Base-by-base conservation (phyloP, 2,888 invertebrate genomes). In the Pollenia griseotomentosa region DNA sequence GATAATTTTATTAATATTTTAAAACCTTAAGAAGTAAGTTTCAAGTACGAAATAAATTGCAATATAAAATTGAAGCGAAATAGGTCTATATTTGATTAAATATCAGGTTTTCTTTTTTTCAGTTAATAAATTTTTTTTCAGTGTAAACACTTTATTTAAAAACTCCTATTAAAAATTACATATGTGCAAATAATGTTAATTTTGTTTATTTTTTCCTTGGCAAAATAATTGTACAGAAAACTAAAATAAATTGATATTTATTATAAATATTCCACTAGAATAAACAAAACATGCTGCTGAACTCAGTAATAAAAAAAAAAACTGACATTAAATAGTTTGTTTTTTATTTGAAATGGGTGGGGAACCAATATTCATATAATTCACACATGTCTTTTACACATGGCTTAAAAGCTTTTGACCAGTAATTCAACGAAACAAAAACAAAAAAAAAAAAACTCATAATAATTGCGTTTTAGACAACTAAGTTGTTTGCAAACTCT, bases 291-390 rank as follows among this genome's bases (percentile, higher is more conserved):
- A 73, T n/a, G 12, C 40, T 16, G 5, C 14, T 33, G 19, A 48
- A 19, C 42, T 42, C 5, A 11, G 6, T 42, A 44, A 63, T 44
- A 55, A 11, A 23, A 23, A 11, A 23, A 23, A 59, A 59, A 81
- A 59, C 51, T 23, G 33, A 51, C 73, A 63, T 57, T 68, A 57
- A 75, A 75, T 71, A 86, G 71, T 79, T 9, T 14, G 63, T 77
- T 83, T 65, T 63, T 75, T 23, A 57, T 65, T 55, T 9, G 57
- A 86, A 87, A 81, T 78, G 83, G 84, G 87, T 84, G 87, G 83
- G 73, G 84, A 68, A 40, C 59, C 55, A n/a, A 12, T 46, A 73
- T 66, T 33, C 44, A 77, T 40, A 14, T 19, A n/a, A 77, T 55
- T 70, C 77, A 70, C 75, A 75, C 61, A 84, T 68, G 51, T 8